Evolutionary conservation across 1,140 invertebrate species (phyloP).

Genomic region (Drosophila micromelanica): DNA sequence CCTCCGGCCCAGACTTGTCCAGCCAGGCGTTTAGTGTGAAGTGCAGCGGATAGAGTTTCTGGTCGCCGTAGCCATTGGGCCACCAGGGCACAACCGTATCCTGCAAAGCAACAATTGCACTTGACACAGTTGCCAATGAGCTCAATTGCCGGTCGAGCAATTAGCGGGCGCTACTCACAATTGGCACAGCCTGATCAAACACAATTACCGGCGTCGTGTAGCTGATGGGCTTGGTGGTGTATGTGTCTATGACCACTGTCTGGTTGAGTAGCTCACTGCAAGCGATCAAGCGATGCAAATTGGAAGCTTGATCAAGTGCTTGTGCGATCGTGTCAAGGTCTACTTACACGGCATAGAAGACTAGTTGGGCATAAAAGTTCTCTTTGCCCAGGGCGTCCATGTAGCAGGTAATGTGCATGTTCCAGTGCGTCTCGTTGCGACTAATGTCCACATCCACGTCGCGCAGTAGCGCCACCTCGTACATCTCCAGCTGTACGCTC

Average conservation of each 20-base stretch:
- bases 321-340: slow-evolving; percentile 13
- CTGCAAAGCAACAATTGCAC: slow-evolving; percentile 69
- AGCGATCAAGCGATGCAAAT: slow-evolving; percentile 11
- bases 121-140: slow-evolving; percentile 39
- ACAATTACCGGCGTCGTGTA: slow-evolving; percentile 66
- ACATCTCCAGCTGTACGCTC: slow-evolving; percentile 85
- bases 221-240: slow-evolving; percentile 51
- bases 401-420: slow-evolving; percentile 85
- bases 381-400: slow-evolving; percentile 84
- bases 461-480: slow-evolving; percentile 86
- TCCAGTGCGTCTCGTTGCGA: slow-evolving; percentile 83
- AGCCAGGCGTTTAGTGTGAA: slow-evolving; percentile 84
- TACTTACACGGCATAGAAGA: slow-evolving; percentile 79
- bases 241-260: slow-evolving; percentile 59
- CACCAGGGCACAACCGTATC: slow-evolving; percentile 91
- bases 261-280: slow-evolving; percentile 71
- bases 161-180: slow-evolving; percentile 68
- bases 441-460: slow-evolving; percentile 85
- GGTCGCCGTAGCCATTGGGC: slow-evolving; percentile 96
- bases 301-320: slow-evolving; percentile 9
- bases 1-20: slow-evolving; percentile 54
- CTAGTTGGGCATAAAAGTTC: slow-evolving; percentile 68
- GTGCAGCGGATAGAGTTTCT: slow-evolving; percentile 90
- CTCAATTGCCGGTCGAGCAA: slow-evolving; percentile 22
- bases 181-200: slow-evolving; percentile 71